A percentile compares a stretch with the other conserved stretches of the same genome.
These are phyloP conservation scores for Lissocephala sabroskyi DNA, from an alignment of 2,888 invertebrate species.

Conservation along the genomic window DNA sequence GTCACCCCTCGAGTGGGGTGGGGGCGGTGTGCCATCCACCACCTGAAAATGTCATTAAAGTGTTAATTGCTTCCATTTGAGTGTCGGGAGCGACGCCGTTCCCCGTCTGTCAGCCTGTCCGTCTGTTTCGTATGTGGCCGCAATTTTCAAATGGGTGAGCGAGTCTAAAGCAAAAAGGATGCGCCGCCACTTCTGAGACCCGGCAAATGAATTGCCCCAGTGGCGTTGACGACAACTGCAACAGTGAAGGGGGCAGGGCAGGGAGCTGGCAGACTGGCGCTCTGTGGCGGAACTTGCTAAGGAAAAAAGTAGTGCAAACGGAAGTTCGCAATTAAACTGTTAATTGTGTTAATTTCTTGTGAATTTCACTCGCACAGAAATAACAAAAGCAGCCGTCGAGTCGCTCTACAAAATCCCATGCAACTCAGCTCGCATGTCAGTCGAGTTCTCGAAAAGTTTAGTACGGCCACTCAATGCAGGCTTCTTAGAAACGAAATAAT, in stretches of 20 bases:
- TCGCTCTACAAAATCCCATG: no score
- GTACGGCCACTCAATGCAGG: no score
- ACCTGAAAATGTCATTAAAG: constrained; percentile 57
- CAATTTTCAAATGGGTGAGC: not conserved
- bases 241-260: not conserved
- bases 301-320: constrained; percentile 48
- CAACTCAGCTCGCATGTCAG: not conserved
- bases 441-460: no score
- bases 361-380: constrained; percentile 38
- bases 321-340: constrained; percentile 63
- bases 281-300: constrained; percentile 39
- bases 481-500: no score
- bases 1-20: not conserved
- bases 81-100: not conserved
- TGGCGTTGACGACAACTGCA: constrained; percentile 1
- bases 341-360: constrained; percentile 61
- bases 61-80: constrained; percentile 59
- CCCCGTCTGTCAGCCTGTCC: not conserved
- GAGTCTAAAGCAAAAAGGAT: constrained; percentile 20
- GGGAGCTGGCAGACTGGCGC: constrained; percentile 21
- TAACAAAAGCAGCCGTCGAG: constrained; percentile 2
- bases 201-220: constrained; percentile 25
- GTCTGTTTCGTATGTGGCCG: constrained; percentile 12
- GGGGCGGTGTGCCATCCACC: not conserved
- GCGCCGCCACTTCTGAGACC: constrained; percentile 16